phyloP scores from a whole-genome alignment of 1,140 invertebrate species.

The Polypedilum vanderplanki region DNA sequence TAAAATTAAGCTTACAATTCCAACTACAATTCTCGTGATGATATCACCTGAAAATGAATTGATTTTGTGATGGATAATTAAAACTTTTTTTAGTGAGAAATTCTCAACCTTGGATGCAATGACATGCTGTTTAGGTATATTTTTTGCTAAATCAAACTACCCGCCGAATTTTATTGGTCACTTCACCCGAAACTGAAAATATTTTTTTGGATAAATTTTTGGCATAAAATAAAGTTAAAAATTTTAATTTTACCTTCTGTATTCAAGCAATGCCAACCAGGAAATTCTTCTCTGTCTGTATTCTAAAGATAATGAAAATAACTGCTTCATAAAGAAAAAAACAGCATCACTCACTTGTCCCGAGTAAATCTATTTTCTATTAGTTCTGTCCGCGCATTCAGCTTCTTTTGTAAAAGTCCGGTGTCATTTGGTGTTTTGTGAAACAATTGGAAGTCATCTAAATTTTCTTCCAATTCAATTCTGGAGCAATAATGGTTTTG shows the following conservation, averaged over 20 bases:
- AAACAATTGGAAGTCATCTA: constrained; percentile 14
- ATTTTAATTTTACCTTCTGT: constrained; percentile 39
- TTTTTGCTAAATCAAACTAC: constrained; percentile 51
- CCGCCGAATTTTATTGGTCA: constrained; percentile 50
- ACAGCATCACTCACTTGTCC: constrained; percentile 32
- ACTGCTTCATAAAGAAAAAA: background rate
- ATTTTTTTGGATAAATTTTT: too few species aligned
- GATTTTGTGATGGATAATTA: too few species aligned
- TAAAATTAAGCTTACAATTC: constrained; percentile 47
- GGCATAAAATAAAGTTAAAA: background rate
- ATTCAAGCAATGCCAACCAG: constrained; percentile 58
- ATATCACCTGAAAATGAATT: constrained; percentile 36
- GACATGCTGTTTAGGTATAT: constrained; percentile 63
- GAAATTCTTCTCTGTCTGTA: constrained; percentile 49
- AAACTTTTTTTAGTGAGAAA: too few species aligned
- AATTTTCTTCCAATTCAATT: background rate
- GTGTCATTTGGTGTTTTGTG: background rate
- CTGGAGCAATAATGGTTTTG: background rate
- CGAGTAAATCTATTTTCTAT: constrained; percentile 36
- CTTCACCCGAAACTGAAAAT: constrained; percentile 32
- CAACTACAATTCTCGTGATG: constrained; percentile 44
- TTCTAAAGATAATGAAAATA: constrained; percentile 32
- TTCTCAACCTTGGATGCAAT: constrained; percentile 52
- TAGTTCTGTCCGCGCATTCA: constrained; percentile 14
- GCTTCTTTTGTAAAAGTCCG: background rate